Conservation (phyloP, 2,888 invertebrate species). For the Agriotes lineatus region DNA sequence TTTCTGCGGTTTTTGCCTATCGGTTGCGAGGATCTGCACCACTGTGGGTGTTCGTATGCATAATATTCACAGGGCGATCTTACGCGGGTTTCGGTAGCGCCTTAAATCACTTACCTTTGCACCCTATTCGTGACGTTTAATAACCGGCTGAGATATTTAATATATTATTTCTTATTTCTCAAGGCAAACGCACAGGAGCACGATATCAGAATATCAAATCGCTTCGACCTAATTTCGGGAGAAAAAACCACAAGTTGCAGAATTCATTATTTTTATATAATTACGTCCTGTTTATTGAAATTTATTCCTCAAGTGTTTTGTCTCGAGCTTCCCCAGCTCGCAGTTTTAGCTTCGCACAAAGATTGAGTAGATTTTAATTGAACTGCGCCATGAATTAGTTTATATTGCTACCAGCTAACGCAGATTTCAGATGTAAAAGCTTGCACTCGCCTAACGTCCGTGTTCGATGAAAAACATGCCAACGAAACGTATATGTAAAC, state of each 20-base stretch:
- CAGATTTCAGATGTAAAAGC: too few species aligned
- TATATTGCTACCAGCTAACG: too few species aligned
- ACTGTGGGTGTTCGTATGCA: not conserved
- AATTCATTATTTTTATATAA: constrained; percentile 3
- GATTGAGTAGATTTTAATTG: too few species aligned
- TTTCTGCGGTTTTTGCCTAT: not conserved
- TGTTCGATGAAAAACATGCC: too few species aligned
- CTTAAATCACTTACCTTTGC: constrained; percentile 10
- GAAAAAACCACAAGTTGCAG: not conserved
- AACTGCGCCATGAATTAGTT: too few species aligned
- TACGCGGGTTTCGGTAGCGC: not conserved
- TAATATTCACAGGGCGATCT: not conserved
- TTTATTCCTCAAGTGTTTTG: too few species aligned
- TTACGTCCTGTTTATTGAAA: not conserved
- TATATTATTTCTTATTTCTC: constrained; percentile 6
- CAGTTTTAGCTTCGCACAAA: too few species aligned
- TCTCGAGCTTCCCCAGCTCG: too few species aligned
- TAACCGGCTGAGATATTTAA: constrained; percentile 16
- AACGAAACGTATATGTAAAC: too few species aligned
- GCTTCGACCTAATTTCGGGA: constrained; percentile 1
- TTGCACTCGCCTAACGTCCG: too few species aligned
- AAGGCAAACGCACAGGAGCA: constrained; percentile 3
- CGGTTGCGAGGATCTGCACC: not conserved
- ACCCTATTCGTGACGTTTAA: constrained; percentile 18
- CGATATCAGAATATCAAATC: constrained; percentile 18